Percentiles rank a stretch among this genome's conserved stretches.
phyloP scores from a whole-genome alignment of 1,140 invertebrate genomes.

The Nixonia krombeini region DNA sequence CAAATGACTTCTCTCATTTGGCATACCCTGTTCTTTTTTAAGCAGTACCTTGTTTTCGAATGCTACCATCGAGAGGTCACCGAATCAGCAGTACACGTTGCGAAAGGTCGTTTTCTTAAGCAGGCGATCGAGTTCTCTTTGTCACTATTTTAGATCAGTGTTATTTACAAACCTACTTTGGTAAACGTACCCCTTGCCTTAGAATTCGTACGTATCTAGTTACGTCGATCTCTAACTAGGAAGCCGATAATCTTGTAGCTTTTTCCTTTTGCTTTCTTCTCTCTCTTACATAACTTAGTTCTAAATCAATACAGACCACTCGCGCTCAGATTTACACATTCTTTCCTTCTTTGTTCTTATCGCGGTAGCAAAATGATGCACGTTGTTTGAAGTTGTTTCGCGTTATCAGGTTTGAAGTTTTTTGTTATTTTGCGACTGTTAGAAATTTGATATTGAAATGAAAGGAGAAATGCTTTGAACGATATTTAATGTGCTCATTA shows the following conservation, averaged over 20 bases:
- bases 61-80: slow-evolving; percentile 18
- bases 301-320: slow-evolving; percentile 55
- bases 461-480: no score
- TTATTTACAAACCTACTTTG: slow-evolving; percentile 31
- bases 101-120: slow-evolving; percentile 43
- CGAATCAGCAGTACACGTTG: not conserved
- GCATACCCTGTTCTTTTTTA: slow-evolving; percentile 52
- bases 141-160: slow-evolving; percentile 8
- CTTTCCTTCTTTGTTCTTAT: not conserved
- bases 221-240: slow-evolving; percentile 28
- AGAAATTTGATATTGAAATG: no score
- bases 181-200: slow-evolving; percentile 41
- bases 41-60: slow-evolving; percentile 37
- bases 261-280: slow-evolving; percentile 8
- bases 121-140: slow-evolving; percentile 39
- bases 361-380: no score
- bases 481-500: no score
- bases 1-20: slow-evolving; percentile 44
- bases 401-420: no score
- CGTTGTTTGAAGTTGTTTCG: not conserved
- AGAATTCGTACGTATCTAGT: slow-evolving; percentile 36
- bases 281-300: slow-evolving; percentile 10
- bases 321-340: slow-evolving; percentile 29
- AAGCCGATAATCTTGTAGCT: slow-evolving; percentile 23
- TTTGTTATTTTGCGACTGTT: no score